A percentile compares a stretch with the other conserved stretches of the same genome.
Evolutionary conservation across 2,888 invertebrate genomes (phyloP).

Genomic region (Julus scanicus): DNA sequence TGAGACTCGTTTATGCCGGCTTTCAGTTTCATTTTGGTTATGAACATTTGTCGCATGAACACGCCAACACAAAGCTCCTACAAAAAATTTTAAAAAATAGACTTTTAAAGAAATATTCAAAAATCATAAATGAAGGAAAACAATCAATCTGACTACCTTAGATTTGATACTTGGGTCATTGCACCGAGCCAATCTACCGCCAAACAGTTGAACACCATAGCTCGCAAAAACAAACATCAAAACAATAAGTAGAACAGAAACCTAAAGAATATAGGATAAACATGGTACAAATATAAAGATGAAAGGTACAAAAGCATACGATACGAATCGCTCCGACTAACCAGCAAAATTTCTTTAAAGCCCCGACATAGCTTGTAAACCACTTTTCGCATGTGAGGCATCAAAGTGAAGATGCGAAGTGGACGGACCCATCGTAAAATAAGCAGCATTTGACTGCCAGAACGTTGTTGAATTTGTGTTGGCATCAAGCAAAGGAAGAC

Average conservation of each 20-base stretch:
- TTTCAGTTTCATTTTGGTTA: constrained; percentile 95
- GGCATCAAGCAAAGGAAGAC: constrained; percentile 99
- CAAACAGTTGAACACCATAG: constrained; percentile 97
- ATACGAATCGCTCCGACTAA: constrained; percentile 66
- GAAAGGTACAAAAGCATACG: neutral
- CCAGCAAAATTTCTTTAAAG: constrained; percentile 97
- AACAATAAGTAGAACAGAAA: constrained; percentile 94
- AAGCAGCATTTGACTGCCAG: constrained; percentile 93
- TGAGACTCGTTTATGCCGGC: constrained; percentile 86
- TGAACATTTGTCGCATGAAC: constrained; percentile 94
- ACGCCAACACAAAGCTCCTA: constrained; percentile 93
- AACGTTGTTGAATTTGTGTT: constrained; percentile 87
- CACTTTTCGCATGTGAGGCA: constrained; percentile 99
- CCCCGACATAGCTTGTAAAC: constrained; percentile 98
- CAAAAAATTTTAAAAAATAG: constrained; percentile 60
- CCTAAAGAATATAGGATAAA: constrained; percentile 69
- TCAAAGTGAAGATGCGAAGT: constrained; percentile 94
- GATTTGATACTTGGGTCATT: constrained; percentile 89
- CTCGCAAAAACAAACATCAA: constrained; percentile 99
- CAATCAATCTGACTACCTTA: constrained; percentile 52
- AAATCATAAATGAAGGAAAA: neutral
- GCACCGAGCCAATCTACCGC: constrained; percentile 94
- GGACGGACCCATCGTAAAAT: constrained; percentile 96
- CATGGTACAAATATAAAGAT: neutral
- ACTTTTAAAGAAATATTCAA: neutral